Percentiles rank a stretch among this genome's conserved stretches.
Conservation (phyloP, 2,113 vertebrate genomes). For the Dicrurus megarhynchus region DNA sequence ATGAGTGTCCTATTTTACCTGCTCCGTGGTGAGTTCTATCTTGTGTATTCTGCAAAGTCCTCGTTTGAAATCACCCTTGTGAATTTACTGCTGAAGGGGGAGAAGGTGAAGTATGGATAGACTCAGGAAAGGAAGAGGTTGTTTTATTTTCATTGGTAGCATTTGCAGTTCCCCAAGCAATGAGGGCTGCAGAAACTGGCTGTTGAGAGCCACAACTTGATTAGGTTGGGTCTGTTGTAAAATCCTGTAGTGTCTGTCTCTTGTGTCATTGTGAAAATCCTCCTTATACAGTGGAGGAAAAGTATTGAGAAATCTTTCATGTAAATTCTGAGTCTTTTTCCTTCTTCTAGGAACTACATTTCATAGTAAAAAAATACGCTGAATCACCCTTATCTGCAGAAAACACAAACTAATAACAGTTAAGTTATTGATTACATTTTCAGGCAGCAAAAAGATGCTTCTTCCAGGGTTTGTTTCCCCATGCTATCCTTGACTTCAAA, state of each 20-base stretch:
- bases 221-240: background rate
- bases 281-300: background rate
- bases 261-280: background rate
- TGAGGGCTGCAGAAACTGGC: background rate
- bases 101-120: background rate
- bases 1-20: background rate
- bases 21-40: background rate
- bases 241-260: background rate
- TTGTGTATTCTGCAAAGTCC: background rate
- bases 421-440: background rate
- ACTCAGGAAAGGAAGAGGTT: background rate
- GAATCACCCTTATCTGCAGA: background rate
- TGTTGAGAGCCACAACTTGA: background rate
- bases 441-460: background rate
- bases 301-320: background rate
- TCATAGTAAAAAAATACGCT: background rate
- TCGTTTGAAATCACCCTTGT: background rate
- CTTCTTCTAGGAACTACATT: background rate
- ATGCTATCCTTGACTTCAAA: background rate
- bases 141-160: background rate
- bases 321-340: background rate
- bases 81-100: constrained; percentile 11
- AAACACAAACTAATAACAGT: background rate
- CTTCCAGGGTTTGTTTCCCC: background rate
- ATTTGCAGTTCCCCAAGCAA: background rate